A percentile compares a stretch with the other conserved stretches of the same genome.
Conservation (phyloP, 2,888 invertebrate species). For the Ashinkailepas kermadecensis region DNA sequence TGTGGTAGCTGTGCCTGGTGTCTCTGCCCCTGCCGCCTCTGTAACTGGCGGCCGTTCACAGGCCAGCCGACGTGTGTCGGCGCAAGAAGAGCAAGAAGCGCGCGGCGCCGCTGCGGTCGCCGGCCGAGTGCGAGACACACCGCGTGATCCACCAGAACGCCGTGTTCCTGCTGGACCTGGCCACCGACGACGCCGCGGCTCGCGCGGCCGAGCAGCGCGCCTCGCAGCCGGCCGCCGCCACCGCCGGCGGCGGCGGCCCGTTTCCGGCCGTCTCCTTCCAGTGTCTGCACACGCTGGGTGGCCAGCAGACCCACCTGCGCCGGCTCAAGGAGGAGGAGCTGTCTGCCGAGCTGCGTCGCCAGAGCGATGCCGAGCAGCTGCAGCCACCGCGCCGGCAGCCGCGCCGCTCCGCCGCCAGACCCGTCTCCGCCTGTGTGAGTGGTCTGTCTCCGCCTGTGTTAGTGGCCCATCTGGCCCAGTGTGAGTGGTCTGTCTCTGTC, state of each 20-base stretch:
- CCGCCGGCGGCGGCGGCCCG: slow-evolving; percentile 31
- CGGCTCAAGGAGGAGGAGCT: slow-evolving; percentile 36
- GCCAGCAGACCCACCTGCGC: slow-evolving; percentile 38
- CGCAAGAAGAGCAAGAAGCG: background rate
- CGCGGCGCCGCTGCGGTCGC: slow-evolving; percentile 31
- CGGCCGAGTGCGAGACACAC: slow-evolving; percentile 49
- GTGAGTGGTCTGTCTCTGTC: too few species aligned
- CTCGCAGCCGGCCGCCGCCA: slow-evolving; percentile 32
- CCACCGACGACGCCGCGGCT: slow-evolving; percentile 54
- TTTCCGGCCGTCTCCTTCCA: slow-evolving; percentile 45
- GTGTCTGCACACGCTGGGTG: slow-evolving; percentile 51
- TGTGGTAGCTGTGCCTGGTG: too few species aligned
- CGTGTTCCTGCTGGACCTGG: slow-evolving; percentile 81
- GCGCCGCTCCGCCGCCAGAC: slow-evolving; percentile 27
- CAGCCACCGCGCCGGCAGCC: slow-evolving; percentile 49
- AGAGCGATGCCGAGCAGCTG: slow-evolving; percentile 63
- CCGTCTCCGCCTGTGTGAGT: slow-evolving; percentile 26
- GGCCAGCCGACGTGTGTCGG: slow-evolving; percentile 25
- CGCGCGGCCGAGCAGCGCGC: slow-evolving; percentile 40
- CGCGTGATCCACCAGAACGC: slow-evolving; percentile 86
- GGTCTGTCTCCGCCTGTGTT: too few species aligned
- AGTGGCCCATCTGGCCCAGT: too few species aligned
- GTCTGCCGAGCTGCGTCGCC: slow-evolving; percentile 81
- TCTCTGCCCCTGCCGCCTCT: too few species aligned
- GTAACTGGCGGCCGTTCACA: slow-evolving; percentile 36